phyloP scores from a whole-genome alignment of 2,797 vertebrate genomes.

The Danio aesculapii region DNA sequence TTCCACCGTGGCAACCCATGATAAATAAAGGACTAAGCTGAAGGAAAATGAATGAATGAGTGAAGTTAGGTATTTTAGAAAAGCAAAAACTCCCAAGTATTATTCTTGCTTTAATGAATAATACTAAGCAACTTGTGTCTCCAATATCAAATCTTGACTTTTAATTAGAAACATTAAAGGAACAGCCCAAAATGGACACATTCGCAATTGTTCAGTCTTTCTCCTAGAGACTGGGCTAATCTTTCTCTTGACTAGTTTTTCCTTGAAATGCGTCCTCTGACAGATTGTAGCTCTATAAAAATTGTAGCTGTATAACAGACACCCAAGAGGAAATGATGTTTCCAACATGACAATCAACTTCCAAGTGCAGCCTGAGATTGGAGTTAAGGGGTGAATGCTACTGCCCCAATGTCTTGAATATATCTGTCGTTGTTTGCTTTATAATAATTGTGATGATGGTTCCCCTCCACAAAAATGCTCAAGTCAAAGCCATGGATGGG shows the following conservation, averaged over 20 bases:
- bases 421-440: neutral
- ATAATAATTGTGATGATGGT: constrained; percentile 31
- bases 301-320: constrained; percentile 47
- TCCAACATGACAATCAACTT: constrained; percentile 40
- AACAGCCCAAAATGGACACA: constrained; percentile 70
- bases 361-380: too few species aligned
- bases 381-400: neutral
- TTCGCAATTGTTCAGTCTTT: constrained; percentile 63
- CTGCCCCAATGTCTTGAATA: constrained; percentile 29
- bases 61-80: too few species aligned
- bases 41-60: too few species aligned
- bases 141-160: neutral
- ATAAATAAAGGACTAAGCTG: too few species aligned
- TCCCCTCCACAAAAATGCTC: constrained; percentile 41
- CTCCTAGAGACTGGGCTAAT: constrained; percentile 22
- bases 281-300: constrained; percentile 58
- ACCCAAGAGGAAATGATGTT: constrained; percentile 32
- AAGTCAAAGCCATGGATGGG: constrained; percentile 31
- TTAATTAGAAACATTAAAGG: constrained; percentile 67
- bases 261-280: constrained; percentile 33
- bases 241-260: constrained; percentile 8
- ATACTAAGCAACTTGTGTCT: constrained; percentile 50
- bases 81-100: too few species aligned
- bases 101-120: constrained; percentile 62
- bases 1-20: too few species aligned